These are phyloP conservation scores for Chamaetylas fuelleborni DNA, from an alignment of 2,113 vertebrate genomes.

Conservation along the genomic window DNA sequence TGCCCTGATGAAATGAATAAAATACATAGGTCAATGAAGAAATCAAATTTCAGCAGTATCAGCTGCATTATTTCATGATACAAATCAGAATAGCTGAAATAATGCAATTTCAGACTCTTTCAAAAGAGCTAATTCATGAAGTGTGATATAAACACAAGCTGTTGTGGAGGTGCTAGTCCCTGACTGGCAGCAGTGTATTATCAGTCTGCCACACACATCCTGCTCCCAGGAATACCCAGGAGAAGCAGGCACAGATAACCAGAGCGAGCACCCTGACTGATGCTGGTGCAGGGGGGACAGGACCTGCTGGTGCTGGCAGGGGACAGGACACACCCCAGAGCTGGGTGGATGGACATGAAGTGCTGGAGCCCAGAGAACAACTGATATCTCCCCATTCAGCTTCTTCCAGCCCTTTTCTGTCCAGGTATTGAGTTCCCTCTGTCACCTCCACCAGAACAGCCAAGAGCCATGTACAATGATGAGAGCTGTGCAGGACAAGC, in stretches of 20 bases:
- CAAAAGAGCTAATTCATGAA: conserved; percentile 11
- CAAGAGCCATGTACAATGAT: accelerated
- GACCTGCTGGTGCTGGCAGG: not conserved
- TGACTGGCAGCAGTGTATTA: conserved; percentile 23
- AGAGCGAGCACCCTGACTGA: not conserved
- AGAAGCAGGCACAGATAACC: not conserved
- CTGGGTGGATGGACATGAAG: not conserved
- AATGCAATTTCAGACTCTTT: conserved; percentile 35
- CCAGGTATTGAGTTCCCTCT: not conserved
- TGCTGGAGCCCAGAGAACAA: not conserved
- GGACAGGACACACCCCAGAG: not conserved
- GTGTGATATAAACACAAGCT: conserved; percentile 30
- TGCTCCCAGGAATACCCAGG: not conserved
- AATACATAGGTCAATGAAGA: conserved; percentile 33
- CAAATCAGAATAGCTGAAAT: conserved; percentile 35
- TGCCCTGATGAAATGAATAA: not conserved
- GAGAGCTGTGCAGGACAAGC: not conserved
- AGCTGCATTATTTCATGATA: conserved; percentile 18
- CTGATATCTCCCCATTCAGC: not conserved
- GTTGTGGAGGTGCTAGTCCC: conserved; percentile 7
- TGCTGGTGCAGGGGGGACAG: accelerated
- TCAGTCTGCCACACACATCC: conserved; percentile 13
- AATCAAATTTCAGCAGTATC: conserved; percentile 36
- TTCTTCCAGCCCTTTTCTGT: not conserved
- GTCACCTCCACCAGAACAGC: not conserved